A percentile compares a stretch with the other conserved stretches of the same genome.
Evolutionary conservation across 2,797 vertebrate genomes (phyloP).

Genomic region (Melanotaenia nigrans): DNA sequence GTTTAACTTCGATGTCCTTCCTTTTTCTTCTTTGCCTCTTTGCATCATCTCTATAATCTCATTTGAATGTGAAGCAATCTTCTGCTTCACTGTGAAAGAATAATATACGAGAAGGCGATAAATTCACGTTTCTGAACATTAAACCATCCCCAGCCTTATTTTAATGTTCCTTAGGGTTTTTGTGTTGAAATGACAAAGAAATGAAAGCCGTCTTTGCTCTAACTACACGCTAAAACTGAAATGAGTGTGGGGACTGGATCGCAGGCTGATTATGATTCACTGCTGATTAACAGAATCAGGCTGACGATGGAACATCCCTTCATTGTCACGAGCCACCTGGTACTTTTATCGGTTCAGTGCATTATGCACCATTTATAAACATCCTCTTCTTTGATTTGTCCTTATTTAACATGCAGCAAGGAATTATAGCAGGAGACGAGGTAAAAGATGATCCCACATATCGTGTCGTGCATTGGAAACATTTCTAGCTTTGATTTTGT

Average conservation of each 20-base stretch:
- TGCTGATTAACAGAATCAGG: conserved; percentile 28
- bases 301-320: conserved; percentile 18
- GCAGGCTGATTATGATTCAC: conserved; percentile 33
- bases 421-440: conserved; percentile 99
- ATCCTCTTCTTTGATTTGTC: conserved; percentile 80
- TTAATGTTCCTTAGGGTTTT: background rate
- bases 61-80: conserved; percentile 1
- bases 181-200: background rate
- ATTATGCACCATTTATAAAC: conserved; percentile 59
- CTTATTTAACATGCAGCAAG: conserved; percentile 99
- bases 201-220: background rate
- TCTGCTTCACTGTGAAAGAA: conserved; percentile 15
- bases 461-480: conserved; percentile 19
- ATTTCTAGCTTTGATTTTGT: conserved; percentile 16
- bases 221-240: background rate
- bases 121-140: background rate
- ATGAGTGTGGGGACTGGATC: background rate
- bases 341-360: conserved; percentile 39
- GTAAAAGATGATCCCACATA: conserved; percentile 82
- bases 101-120: conserved; percentile 5
- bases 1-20: conserved; percentile 8
- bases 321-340: conserved; percentile 42
- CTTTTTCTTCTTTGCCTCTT: conserved; percentile 2
- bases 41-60: background rate
- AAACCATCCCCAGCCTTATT: background rate